phyloP scores from a whole-genome alignment of 2,888 invertebrate genomes.

The Zele albiditarsus region DNA sequence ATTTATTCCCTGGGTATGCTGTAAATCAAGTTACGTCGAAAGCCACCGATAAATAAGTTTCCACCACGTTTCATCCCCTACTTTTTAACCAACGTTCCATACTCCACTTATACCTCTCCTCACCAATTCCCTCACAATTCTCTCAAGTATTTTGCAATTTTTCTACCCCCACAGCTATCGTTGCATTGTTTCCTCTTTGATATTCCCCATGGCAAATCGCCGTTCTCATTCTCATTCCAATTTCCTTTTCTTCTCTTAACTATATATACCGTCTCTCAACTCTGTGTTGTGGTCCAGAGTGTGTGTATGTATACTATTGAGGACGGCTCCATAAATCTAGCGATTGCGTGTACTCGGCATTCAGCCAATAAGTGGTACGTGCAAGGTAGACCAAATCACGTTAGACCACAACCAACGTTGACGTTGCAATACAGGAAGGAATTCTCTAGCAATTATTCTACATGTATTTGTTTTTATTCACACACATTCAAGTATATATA shows the following conservation, averaged over 20 bases:
- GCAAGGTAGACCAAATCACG: slow-evolving; percentile 48
- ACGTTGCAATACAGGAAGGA: background rate
- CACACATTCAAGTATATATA: background rate
- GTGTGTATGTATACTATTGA: slow-evolving; percentile 18
- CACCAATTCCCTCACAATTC: background rate
- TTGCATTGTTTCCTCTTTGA: slow-evolving; percentile 57
- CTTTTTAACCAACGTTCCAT: slow-evolving; percentile 33
- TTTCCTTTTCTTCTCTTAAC: slow-evolving; percentile 34
- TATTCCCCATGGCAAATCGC: slow-evolving; percentile 56
- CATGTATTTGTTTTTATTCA: background rate
- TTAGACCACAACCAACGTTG: slow-evolving; percentile 26
- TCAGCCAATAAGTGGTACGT: slow-evolving; percentile 63
- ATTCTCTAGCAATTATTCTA: slow-evolving; percentile 58
- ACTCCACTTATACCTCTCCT: slow-evolving; percentile 14
- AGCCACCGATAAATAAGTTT: slow-evolving; percentile 53
- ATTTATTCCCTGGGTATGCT: slow-evolving; percentile 23
- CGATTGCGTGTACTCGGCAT: slow-evolving; percentile 62
- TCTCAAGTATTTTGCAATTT: slow-evolving; percentile 56
- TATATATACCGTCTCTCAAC: slow-evolving; percentile 21
- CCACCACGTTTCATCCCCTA: slow-evolving; percentile 23
- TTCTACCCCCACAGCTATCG: slow-evolving; percentile 39
- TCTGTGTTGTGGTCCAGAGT: slow-evolving; percentile 29
- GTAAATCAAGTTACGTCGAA: slow-evolving; percentile 50
- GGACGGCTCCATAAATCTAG: slow-evolving; percentile 60
- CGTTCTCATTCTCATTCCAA: slow-evolving; percentile 49